phyloP scores from a whole-genome alignment of 2,797 vertebrate genomes.

The Erethizon dorsatum region DNA sequence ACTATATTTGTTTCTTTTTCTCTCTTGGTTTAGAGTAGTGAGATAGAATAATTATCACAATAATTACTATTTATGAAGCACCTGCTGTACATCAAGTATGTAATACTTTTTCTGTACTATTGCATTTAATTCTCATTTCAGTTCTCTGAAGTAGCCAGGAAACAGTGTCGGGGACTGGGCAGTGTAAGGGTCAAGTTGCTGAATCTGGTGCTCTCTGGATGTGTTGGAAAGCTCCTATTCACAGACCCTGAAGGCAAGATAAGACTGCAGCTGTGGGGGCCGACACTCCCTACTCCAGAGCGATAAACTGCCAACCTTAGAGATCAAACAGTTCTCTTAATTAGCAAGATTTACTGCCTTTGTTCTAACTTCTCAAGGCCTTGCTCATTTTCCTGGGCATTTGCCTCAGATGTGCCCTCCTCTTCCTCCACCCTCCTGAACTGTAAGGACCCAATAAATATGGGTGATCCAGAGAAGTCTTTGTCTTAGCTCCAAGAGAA shows the following conservation, averaged over 20 bases:
- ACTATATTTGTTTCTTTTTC: conserved; percentile 37
- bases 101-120: background rate
- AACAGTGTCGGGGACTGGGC: background rate
- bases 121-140: conserved; percentile 33
- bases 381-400: background rate
- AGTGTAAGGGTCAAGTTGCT: background rate
- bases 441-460: background rate
- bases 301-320: background rate
- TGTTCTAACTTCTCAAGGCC: background rate
- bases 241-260: background rate
- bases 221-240: background rate
- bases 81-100: background rate
- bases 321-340: background rate
- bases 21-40: background rate
- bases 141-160: background rate
- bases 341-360: background rate
- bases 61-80: conserved; percentile 25
- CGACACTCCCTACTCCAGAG: background rate
- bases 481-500: background rate
- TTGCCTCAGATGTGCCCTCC: background rate
- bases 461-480: background rate
- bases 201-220: background rate
- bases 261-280: background rate
- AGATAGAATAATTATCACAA: background rate
- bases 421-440: background rate